Base-by-base conservation (phyloP, 2,113 vertebrate species). In the Neolamprologus falcicula region DNA sequence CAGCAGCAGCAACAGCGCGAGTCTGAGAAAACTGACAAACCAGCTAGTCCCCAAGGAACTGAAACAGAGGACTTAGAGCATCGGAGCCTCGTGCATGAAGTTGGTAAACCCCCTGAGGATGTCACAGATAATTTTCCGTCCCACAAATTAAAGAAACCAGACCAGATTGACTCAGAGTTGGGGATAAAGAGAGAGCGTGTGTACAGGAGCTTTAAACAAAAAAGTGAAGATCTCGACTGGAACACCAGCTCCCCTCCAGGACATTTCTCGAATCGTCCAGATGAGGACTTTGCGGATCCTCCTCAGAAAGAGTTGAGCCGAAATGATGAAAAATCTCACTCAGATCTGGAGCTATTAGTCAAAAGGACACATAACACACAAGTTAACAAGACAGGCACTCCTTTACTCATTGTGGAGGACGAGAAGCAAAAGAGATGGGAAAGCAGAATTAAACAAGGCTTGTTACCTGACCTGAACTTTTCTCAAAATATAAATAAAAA, bases 91-190 rank as follows among this genome's bases (percentile, higher is more conserved):
- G 98, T 99, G 83, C 98, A 99, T 0, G 99, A 99, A 90, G 98
- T 99, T 37, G 99, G 98, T 57, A 99, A 99, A 87, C 99, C 99
- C 79, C 99, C 99, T 0, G 98, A 99, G 52, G 99, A 99, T 1
- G 99, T 99, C 85, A 99, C 99, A 0, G 99, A 99, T 83, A 97
- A 98, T 92, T 99, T 98, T 54, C 98, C 99, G 3, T 98, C 99
- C 4, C 98, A 97, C 93, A 99, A 98, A 96, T 97, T 97, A 88
- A 99, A 98, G 94, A 98, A 98, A 94, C 91, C 95, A 59, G 98
- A 99, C 83, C 96, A 97, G 8, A 97, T 98, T 92, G 99, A 99
- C 40, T 94, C 97, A 1, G 99, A 99, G 59, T 89, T 96, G 1
- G 96, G 96, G 90, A 96, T 96, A 54, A 99, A 99, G 90, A 96